Percentiles rank a stretch among this genome's conserved stretches.
phyloP scores from a whole-genome alignment of 2,888 invertebrate species.

The Erebia palarica region DNA sequence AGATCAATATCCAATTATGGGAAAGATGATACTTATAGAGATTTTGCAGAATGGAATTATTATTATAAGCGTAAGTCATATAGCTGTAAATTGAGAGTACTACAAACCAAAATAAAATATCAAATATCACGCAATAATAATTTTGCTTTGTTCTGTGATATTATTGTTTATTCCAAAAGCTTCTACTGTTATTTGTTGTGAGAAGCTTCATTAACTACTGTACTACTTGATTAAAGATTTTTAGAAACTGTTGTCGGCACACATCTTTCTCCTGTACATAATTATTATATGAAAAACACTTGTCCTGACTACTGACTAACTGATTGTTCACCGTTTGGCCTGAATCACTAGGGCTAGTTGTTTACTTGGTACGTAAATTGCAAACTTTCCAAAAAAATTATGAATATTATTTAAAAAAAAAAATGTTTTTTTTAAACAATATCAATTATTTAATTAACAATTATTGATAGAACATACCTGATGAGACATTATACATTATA shows the following conservation, averaged over 20 bases:
- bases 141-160: not conserved
- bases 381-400: not conserved
- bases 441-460: too few species aligned
- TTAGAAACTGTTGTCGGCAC: too few species aligned
- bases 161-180: not conserved
- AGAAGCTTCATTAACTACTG: not conserved
- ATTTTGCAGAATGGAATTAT: constrained; percentile 27
- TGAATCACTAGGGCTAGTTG: too few species aligned
- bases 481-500: too few species aligned
- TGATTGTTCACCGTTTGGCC: too few species aligned
- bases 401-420: not conserved
- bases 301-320: too few species aligned
- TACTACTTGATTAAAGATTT: not conserved
- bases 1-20: constrained; percentile 46
- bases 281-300: too few species aligned
- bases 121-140: not conserved
- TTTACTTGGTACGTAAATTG: not conserved
- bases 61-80: constrained; percentile 30
- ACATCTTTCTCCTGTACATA: not conserved
- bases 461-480: too few species aligned
- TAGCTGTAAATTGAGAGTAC: constrained; percentile 19
- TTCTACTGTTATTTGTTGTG: not conserved
- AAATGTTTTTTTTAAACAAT: too few species aligned
- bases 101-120: not conserved
- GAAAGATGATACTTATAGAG: constrained; percentile 28